Conservation (phyloP, 2,113 vertebrate species). For the Nymphicus hollandicus region DNA sequence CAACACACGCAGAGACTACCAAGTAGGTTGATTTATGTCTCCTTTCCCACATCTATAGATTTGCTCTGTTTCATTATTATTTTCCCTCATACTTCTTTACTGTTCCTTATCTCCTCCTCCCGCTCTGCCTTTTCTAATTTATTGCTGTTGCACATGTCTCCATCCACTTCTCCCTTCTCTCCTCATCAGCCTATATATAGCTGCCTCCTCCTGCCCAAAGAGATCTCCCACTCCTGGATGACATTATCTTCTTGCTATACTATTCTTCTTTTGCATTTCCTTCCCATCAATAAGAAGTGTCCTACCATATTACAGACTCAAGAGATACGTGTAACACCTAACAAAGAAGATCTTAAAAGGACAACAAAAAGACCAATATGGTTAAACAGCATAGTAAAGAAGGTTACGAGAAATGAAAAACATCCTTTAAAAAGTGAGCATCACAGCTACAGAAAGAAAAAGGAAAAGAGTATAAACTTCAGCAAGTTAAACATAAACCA, state of each 20-base stretch:
- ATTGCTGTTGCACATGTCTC: not conserved
- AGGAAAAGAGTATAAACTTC: not conserved
- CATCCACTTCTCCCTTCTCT: not conserved
- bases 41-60: not conserved
- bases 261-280: not conserved
- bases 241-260: not conserved
- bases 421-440: not conserved
- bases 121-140: not conserved
- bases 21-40: constrained; percentile 17
- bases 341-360: not conserved
- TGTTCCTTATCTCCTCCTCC: not conserved
- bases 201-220: not conserved
- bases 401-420: not conserved
- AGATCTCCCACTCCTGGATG: not conserved
- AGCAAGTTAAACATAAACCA: constrained; percentile 21
- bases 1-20: not conserved
- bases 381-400: not conserved
- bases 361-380: not conserved
- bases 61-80: not conserved
- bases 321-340: not conserved
- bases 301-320: not conserved
- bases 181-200: not conserved
- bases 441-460: not conserved
- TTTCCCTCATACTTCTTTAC: not conserved
- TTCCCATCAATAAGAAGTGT: not conserved